Conservation (phyloP, 2,113 vertebrate species). For the Strix uralensis region DNA sequence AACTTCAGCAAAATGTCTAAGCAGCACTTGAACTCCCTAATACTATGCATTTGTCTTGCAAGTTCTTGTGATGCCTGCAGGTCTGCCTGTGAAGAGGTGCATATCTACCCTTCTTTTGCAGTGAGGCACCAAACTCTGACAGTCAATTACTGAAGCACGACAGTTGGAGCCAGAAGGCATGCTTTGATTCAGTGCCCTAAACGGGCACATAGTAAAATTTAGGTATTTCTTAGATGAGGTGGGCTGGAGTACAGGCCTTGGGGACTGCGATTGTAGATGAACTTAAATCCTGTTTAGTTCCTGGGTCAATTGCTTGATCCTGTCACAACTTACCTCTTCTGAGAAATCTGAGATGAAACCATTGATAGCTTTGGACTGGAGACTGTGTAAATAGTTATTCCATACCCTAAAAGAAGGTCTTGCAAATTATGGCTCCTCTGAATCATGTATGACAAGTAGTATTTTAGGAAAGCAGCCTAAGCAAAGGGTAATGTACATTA, state of each 20-base stretch:
- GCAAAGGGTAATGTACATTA: not conserved
- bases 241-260: not conserved
- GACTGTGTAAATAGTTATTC: not conserved
- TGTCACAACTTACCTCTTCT: not conserved
- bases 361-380: not conserved
- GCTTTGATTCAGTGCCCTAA: not conserved
- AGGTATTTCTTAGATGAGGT: not conserved
- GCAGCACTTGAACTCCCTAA: not conserved
- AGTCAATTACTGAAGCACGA: not conserved
- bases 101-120: not conserved
- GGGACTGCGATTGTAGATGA: slow-evolving; percentile 20
- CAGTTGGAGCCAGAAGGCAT: not conserved
- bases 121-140: not conserved
- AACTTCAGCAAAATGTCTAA: not conserved
- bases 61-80: not conserved
- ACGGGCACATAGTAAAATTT: not conserved
- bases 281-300: not conserved
- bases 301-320: slow-evolving; percentile 24
- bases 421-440: slow-evolving; percentile 5
- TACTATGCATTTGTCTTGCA: not conserved
- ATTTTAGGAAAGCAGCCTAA: slow-evolving; percentile 3
- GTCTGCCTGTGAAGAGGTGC: not conserved
- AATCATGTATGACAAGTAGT: not conserved
- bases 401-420: not conserved
- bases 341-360: not conserved